Percentiles rank a stretch among this genome's conserved stretches.
phyloP scores from a whole-genome alignment of 2,888 invertebrate species.

The Drosophila ustulata region DNA sequence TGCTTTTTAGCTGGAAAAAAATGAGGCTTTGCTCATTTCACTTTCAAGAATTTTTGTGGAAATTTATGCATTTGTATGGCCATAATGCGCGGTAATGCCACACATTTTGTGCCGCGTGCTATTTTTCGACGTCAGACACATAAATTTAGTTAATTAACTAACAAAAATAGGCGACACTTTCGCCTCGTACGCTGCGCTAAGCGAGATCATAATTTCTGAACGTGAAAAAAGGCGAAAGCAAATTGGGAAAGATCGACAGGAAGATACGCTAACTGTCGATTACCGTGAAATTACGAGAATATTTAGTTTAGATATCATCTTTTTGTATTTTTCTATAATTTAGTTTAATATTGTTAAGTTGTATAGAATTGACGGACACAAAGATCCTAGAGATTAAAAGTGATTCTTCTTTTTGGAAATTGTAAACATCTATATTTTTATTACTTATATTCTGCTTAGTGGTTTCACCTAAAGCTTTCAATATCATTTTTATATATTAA shows the following conservation, averaged over 20 bases:
- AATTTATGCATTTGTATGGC: slow-evolving; percentile 70
- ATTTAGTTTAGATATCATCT: neutral
- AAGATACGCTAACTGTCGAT: slow-evolving; percentile 8
- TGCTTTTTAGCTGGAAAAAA: slow-evolving; percentile 31
- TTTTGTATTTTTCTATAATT: neutral
- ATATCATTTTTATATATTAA: too few relatives aligned
- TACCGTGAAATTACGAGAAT: neutral
- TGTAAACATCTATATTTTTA: too few relatives aligned
- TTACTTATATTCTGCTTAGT: too few relatives aligned
- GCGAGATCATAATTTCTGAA: slow-evolving; percentile 64
- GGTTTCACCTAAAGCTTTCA: too few relatives aligned
- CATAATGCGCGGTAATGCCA: slow-evolving; percentile 39
- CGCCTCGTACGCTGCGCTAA: slow-evolving; percentile 44
- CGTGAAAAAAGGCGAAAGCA: slow-evolving; percentile 4
- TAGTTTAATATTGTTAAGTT: neutral
- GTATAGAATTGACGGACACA: neutral
- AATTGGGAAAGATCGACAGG: neutral
- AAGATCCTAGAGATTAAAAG: too few relatives aligned
- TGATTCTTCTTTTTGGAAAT: too few relatives aligned
- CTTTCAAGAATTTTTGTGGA: slow-evolving; percentile 33
- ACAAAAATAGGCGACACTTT: slow-evolving; percentile 76
- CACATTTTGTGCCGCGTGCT: slow-evolving; percentile 74
- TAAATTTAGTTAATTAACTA: slow-evolving; percentile 80
- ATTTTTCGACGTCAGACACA: slow-evolving; percentile 79
- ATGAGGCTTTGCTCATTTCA: slow-evolving; percentile 26